Evolutionary conservation across 1,140 invertebrate genomes (phyloP), one percentile per base, ranked within the genome.

Genomic region (Drosophila sucinea): DNA sequence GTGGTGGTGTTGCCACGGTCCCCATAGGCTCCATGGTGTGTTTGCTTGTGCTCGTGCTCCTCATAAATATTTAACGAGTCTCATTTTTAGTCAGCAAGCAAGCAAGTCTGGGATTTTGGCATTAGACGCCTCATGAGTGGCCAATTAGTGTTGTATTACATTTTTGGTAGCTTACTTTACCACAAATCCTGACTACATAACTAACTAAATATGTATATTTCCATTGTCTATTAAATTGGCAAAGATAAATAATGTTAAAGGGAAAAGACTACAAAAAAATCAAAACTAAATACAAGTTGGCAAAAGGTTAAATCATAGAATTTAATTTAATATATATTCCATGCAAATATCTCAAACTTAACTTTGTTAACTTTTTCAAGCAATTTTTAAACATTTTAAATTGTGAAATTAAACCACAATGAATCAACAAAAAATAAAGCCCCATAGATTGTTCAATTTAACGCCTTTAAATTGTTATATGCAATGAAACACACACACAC

Each of bases 41-140:
- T 51, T 40, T 35, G 44, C 33, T 69, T 47, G 44, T 41, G 40
- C n/a, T 86, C 83, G 83, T 86, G 83, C 83, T 86, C 79, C 83
- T 86, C 83, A 86, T 86, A 86, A 86, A 86, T 86, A 86, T 86
- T 86, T 86, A 86, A 86, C 83, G 83, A 86, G 83, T 86, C 77
- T 79, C 83, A 81, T 86, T 82, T 74, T 73, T 70, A 81, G 77
- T 63, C 56, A 84, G 74, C 70, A 68, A 60, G 65, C 74, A 69
- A 63, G 65, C 38, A 29, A 41, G 70, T 67, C 79, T 70, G 75
- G 40, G 60, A 77, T 66, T 51, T 87, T 68, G 84, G 79, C 79
- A 86, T 86, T 86, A 86, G 83, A 82, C 79, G 73, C 81, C 79
- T 86, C 83, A 86, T 87, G 83, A 86, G 83, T 84, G 86, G 77